Conservation (phyloP, 92 coral and sea anemone species). For the Pocillopora grandis region DNA sequence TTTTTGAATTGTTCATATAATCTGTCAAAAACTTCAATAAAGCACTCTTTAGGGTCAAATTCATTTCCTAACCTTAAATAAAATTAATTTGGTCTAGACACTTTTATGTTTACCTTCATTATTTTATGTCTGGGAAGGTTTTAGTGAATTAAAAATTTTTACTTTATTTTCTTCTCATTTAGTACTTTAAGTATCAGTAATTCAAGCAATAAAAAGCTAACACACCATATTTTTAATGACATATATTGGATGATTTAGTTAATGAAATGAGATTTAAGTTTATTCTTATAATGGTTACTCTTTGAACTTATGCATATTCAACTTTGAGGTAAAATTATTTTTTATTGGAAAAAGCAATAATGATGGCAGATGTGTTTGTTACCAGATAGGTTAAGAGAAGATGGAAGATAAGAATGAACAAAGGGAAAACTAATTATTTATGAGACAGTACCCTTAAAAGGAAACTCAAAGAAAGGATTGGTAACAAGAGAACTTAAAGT, state of each 20-base stretch:
- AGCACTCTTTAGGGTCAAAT: not conserved
- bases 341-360: not conserved
- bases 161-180: not conserved
- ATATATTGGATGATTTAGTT: not conserved
- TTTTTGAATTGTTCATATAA: not conserved
- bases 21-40: not conserved
- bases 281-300: not conserved
- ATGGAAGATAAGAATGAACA: not conserved
- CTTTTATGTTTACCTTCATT: not conserved
- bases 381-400: not conserved
- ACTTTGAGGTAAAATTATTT: not conserved
- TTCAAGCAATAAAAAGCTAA: too few relatives aligned
- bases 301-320: not conserved
- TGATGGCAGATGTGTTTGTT: not conserved
- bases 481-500: not conserved
- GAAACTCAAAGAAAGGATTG: not conserved
- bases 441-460: not conserved
- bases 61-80: slow-evolving; percentile 21
- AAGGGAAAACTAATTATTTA: slow-evolving; percentile 1
- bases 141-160: not conserved
- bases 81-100: not conserved
- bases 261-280: not conserved
- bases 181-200: not conserved
- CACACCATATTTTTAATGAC: not conserved
- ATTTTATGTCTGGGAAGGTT: not conserved